A percentile compares a stretch with the other conserved stretches of the same genome.
phyloP scores from a whole-genome alignment of 2,888 invertebrate species.

The Tipula confusa region DNA sequence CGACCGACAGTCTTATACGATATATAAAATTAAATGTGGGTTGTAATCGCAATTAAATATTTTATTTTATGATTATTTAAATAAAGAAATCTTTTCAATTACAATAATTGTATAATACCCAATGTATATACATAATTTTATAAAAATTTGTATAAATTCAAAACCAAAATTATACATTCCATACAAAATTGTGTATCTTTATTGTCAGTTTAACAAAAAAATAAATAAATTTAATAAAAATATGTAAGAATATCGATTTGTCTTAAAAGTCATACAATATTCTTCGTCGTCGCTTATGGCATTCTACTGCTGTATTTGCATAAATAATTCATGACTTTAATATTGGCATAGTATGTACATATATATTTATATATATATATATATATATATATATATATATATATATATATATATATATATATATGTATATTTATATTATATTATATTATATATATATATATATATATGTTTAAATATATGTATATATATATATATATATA shows the following conservation, averaged over 20 bases:
- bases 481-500: constrained; percentile 6
- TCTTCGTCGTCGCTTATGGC: neutral
- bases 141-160: neutral
- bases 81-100: neutral
- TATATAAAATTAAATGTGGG: too few species aligned
- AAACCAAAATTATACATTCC: neutral
- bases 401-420: neutral
- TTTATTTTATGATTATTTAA: neutral
- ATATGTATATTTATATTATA: neutral
- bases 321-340: constrained; percentile 14
- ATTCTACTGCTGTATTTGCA: neutral
- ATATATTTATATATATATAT: neutral
- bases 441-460: neutral
- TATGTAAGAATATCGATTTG: neutral
- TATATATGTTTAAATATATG: neutral
- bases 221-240: neutral
- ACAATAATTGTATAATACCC: neutral
- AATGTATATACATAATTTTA: too few species aligned
- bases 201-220: neutral
- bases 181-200: neutral
- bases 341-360: neutral
- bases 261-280: neutral
- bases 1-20: too few species aligned
- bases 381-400: constrained; percentile 6
- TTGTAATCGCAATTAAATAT: neutral